A percentile compares a stretch with the other conserved stretches of the same genome.
phyloP scores from a whole-genome alignment of 2,113 vertebrate species.

The Rhynchomys soricoides region DNA sequence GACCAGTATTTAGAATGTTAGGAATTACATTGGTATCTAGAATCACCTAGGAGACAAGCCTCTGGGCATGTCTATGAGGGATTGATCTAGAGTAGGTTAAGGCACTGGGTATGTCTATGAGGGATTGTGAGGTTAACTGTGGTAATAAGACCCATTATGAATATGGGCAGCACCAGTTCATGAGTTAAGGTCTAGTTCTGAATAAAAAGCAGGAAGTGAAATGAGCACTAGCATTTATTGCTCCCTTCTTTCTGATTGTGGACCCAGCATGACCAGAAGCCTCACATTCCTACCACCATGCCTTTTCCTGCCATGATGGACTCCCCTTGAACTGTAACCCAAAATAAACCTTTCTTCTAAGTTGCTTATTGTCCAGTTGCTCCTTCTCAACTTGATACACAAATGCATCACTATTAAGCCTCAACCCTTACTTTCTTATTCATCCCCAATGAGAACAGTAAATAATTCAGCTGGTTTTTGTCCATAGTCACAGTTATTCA shows the following conservation, averaged over 20 bases:
- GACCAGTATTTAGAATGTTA: background rate
- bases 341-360: background rate
- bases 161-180: background rate
- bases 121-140: background rate
- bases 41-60: background rate
- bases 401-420: no score
- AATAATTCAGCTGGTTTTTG: background rate
- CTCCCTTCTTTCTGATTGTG: background rate
- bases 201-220: background rate
- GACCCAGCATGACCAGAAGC: background rate
- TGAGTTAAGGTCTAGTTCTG: background rate
- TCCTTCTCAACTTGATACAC: no score
- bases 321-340: background rate
- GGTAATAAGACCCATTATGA: background rate
- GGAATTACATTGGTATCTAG: background rate
- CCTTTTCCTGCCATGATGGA: background rate
- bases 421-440: no score
- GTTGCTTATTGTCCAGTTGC: background rate
- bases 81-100: background rate
- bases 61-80: background rate
- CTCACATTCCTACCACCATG: background rate
- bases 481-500: background rate
- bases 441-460: no score
- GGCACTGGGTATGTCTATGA: background rate
- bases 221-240: background rate